Evolutionary conservation across 2,113 vertebrate species (phyloP), one percentile per base, ranked within the genome.

Genomic region (Jaculus jaculus): DNA sequence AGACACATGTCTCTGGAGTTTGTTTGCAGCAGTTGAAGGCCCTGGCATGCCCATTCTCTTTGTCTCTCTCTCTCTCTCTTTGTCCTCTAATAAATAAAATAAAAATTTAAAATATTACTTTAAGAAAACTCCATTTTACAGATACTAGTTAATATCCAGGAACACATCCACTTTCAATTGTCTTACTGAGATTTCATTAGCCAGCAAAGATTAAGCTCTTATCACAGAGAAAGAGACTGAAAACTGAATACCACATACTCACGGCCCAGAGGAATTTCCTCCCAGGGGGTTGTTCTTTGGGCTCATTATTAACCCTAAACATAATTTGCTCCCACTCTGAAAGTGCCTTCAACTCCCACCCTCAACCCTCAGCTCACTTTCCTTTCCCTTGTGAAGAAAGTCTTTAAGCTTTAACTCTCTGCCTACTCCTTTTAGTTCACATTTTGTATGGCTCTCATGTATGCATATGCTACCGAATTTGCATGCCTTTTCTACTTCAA

Each of bases 81-180:
- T n/a, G n/a, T n/a, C n/a, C n/a, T n/a, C n/a, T n/a, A n/a, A n/a
- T n/a, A n/a, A n/a, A n/a, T n/a, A n/a, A n/a, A n/a, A n/a, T n/a
- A n/a, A n/a, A n/a, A n/a, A n/a, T n/a, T n/a, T n/a, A n/a, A n/a
- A n/a, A n/a, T n/a, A n/a, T n/a, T n/a, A n/a, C n/a, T n/a, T n/a
- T n/a, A n/a, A n/a, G n/a, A n/a, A n/a, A n/a, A 86, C n/a, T 89
- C 74, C 47, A 60, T 80, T 90, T 87, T 83, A 90, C 58, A 79
- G 8, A 80, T 58, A 78, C 0, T 7, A 63, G 26, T 12, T 28
- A 75, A 79, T 4, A 24, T 84, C n/a, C n/a, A n/a, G n/a, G 26
- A 17, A 66, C 39, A 66, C 13, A 65, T 30, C 18, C 65, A 9
- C 24, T 23, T 82, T 34, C 12, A 42, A 18, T 60, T 30, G 39